These are phyloP conservation scores for Amazona finschi DNA, from an alignment of 2,797 vertebrate species.

Conservation along the genomic window DNA sequence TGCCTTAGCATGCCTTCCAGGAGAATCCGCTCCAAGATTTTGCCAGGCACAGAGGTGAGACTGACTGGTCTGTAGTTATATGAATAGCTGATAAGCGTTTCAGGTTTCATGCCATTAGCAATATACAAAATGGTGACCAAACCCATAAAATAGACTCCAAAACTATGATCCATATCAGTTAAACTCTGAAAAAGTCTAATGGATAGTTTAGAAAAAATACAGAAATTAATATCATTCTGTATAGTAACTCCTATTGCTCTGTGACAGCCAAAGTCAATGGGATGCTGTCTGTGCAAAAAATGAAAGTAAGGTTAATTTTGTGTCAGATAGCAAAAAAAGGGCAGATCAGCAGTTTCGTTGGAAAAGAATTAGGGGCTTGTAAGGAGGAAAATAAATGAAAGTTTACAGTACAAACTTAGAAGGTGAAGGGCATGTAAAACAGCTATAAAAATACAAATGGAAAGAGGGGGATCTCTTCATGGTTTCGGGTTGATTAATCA, in stretches of 20 bases:
- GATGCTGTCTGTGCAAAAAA: background rate
- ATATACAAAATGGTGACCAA: background rate
- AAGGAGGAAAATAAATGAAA: background rate
- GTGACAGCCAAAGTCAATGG: background rate
- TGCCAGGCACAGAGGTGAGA: too few species aligned
- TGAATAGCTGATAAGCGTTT: background rate
- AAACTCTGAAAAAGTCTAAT: background rate
- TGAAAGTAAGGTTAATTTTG: background rate
- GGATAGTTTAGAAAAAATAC: background rate
- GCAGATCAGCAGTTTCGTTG: fast-evolving
- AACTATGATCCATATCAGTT: background rate
- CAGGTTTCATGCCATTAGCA: background rate
- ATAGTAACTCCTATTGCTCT: background rate
- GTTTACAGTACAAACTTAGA: background rate
- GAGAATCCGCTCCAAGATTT: too few species aligned
- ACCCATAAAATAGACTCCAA: background rate
- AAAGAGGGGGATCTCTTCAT: background rate
- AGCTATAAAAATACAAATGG: background rate
- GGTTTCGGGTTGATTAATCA: background rate
- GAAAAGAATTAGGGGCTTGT: background rate
- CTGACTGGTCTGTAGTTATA: background rate
- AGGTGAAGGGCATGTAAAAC: background rate
- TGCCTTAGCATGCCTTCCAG: too few species aligned
- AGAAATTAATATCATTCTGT: fast-evolving
- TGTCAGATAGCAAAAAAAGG: background rate